Evolutionary conservation across 2,888 invertebrate genomes (phyloP).

Genomic region (Linnaemya vulpina): DNA sequence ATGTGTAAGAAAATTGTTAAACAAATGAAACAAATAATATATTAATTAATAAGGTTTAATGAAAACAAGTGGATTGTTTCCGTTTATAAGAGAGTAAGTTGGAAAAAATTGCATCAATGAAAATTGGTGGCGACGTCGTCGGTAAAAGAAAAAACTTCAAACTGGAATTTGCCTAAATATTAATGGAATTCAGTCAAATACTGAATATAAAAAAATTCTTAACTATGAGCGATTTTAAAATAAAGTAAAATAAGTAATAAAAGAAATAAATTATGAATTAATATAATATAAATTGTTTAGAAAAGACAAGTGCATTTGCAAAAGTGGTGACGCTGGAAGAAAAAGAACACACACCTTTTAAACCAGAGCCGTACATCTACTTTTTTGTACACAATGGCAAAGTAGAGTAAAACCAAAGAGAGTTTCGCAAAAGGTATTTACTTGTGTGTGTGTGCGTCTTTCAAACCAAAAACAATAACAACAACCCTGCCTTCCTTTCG

Average conservation of each 20-base stretch:
- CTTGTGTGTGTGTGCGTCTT: not conserved
- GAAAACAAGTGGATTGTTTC: conserved; percentile 11
- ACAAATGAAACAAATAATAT: conserved; percentile 18
- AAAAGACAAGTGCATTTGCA: conserved; percentile 70
- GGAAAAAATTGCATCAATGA: conserved; percentile 52
- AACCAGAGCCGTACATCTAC: conserved; percentile 44
- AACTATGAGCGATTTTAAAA: not conserved
- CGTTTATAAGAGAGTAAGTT: conserved; percentile 34
- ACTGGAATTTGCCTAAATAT: conserved; percentile 51
- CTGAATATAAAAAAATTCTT: not conserved
- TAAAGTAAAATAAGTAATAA: conserved; percentile 9
- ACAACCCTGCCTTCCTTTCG: conserved; percentile 19
- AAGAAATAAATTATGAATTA: conserved; percentile 20
- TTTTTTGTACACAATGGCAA: conserved; percentile 57
- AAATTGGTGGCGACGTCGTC: conserved; percentile 63
- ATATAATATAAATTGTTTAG: conserved; percentile 28
- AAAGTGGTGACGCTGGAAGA: conserved; percentile 71
- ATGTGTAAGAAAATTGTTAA: conserved; percentile 40
- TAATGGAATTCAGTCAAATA: not conserved
- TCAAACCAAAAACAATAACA: conserved; percentile 45
- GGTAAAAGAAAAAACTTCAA: conserved; percentile 55
- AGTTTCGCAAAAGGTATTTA: conserved; percentile 21
- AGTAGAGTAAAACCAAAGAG: conserved; percentile 36
- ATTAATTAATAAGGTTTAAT: conserved; percentile 5
- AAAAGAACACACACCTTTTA: conserved; percentile 57